Evolutionary conservation across 2,797 vertebrate species (phyloP).

Genomic region (Fratercula arctica): DNA sequence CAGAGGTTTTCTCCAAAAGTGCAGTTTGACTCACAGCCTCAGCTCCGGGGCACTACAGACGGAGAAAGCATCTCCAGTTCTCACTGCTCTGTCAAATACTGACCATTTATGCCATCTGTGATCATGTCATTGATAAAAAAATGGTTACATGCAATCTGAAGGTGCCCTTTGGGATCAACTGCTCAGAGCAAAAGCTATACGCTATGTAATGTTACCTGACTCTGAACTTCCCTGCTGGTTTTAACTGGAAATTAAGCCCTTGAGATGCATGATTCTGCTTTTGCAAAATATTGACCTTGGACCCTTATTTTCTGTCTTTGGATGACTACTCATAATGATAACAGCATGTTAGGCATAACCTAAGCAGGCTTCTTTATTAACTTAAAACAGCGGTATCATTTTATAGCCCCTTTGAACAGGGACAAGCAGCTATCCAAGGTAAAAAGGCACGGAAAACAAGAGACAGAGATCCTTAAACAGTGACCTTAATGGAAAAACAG

Average conservation of each 20-base stretch:
- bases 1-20: neutral
- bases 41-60: neutral
- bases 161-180: neutral
- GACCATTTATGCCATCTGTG: neutral
- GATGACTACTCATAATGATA: neutral
- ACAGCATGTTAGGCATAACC: neutral
- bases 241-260: neutral
- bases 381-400: neutral
- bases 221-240: neutral
- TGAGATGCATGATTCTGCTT: neutral
- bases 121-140: neutral
- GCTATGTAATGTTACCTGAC: neutral
- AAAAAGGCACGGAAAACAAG: neutral
- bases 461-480: rapidly evolving
- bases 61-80: neutral
- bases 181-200: neutral
- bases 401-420: neutral
- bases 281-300: neutral
- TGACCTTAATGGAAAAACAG: neutral
- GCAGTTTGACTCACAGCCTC: neutral
- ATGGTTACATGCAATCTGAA: neutral
- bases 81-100: neutral
- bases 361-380: neutral
- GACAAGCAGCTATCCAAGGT: neutral
- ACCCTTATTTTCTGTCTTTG: neutral